These are phyloP conservation scores for Uria lomvia DNA, from an alignment of 2,113 vertebrate genomes.

Conservation along the genomic window DNA sequence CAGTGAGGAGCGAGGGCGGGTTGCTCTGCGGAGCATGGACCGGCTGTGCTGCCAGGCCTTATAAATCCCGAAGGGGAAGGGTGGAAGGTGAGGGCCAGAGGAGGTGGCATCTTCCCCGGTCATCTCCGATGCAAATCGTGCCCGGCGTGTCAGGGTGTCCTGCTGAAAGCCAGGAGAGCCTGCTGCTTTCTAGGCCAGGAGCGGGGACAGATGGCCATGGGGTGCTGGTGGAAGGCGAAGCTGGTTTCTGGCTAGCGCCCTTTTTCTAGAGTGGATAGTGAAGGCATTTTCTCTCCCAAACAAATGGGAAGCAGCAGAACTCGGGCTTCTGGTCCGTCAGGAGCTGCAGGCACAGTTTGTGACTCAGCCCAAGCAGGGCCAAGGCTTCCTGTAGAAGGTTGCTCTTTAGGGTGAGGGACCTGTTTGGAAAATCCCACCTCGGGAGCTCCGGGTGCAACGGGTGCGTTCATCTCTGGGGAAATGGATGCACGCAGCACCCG, in stretches of 20 bases:
- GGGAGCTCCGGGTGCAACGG: background rate
- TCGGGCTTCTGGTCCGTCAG: background rate
- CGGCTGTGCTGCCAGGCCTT: background rate
- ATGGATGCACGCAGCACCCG: accelerated
- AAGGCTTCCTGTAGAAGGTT: background rate
- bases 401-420: background rate
- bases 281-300: background rate
- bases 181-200: background rate
- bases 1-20: background rate
- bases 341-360: background rate
- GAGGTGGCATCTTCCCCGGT: background rate
- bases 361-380: background rate
- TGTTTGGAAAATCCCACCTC: background rate
- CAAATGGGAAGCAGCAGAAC: background rate
- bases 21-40: background rate
- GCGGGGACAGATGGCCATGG: accelerated
- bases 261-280: background rate
- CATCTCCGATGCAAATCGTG: accelerated
- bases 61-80: background rate
- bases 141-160: accelerated
- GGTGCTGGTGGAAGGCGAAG: background rate
- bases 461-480: background rate
- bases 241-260: background rate
- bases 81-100: background rate
- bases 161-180: background rate